These are phyloP conservation scores for Nebria brevicollis DNA, from an alignment of 2,888 invertebrate genomes.

Conservation along the genomic window DNA sequence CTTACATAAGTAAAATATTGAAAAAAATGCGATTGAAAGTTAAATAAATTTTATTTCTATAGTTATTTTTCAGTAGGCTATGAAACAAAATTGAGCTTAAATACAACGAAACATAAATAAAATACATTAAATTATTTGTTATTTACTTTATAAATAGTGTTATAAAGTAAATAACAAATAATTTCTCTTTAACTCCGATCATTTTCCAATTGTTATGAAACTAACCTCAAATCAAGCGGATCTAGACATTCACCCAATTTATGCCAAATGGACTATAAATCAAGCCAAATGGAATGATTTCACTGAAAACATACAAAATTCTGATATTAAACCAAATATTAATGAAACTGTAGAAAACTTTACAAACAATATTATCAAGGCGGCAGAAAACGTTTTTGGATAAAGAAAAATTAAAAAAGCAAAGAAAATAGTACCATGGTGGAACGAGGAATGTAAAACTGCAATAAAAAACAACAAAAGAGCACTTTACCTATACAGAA, in stretches of 20 bases:
- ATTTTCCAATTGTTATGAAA: constrained; percentile 20
- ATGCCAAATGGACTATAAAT: constrained; percentile 18
- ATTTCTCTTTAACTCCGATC: constrained; percentile 2
- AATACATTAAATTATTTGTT: too few relatives aligned
- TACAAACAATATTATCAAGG: constrained; percentile 9
- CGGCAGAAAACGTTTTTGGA: not conserved
- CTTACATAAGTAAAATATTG: too few relatives aligned
- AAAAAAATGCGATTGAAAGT: too few relatives aligned
- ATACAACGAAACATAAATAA: too few relatives aligned
- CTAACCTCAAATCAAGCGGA: not conserved
- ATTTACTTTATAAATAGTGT: too few relatives aligned
- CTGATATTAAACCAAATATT: not conserved
- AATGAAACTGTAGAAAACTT: constrained; percentile 11
- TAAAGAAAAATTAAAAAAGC: constrained; percentile 11
- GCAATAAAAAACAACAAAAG: constrained; percentile 47
- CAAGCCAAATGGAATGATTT: constrained; percentile 3
- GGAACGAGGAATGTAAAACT: constrained; percentile 48
- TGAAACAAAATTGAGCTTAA: too few relatives aligned
- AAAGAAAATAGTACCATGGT: constrained; percentile 46
- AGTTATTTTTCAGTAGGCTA: too few relatives aligned
- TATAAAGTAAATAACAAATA: too few relatives aligned
- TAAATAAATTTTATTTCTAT: too few relatives aligned
- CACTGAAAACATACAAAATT: not conserved
- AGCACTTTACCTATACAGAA: constrained; percentile 47
- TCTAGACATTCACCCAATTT: constrained; percentile 6